These are phyloP conservation scores for Lomographa bimaculata DNA, from an alignment of 2,888 invertebrate species.

Conservation along the genomic window DNA sequence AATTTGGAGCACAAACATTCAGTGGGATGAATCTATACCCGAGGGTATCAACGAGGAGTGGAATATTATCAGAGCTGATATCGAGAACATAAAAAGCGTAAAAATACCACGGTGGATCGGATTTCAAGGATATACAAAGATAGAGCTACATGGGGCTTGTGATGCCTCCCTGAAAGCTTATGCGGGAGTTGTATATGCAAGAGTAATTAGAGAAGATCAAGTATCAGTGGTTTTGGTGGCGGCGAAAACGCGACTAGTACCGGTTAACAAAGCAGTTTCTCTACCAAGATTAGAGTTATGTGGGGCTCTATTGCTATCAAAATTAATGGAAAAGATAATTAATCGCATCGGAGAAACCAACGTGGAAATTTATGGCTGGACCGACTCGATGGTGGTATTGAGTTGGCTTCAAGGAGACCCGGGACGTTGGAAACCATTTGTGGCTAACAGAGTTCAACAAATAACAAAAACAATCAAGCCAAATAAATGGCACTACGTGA, in stretches of 20 bases:
- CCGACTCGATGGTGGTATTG: conserved; percentile 27
- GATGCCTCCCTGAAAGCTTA: too few species aligned
- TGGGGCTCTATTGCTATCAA: conserved; percentile 11
- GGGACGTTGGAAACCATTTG: conserved; percentile 29
- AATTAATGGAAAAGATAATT: conserved; percentile 1
- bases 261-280: conserved; percentile 8
- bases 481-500: conserved; percentile 12
- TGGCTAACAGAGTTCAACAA: conserved; percentile 26
- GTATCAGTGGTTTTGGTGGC: too few species aligned
- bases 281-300: conserved; percentile 17
- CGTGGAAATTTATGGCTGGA: conserved; percentile 21
- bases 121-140: too few species aligned
- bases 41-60: too few species aligned
- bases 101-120: too few species aligned
- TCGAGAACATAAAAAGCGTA: too few species aligned
- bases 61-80: too few species aligned
- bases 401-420: conserved; percentile 29
- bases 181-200: too few species aligned
- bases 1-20: too few species aligned
- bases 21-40: too few species aligned
- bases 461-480: conserved; percentile 15
- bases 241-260: conserved; percentile 13
- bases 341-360: conserved; percentile 2
- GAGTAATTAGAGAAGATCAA: too few species aligned
- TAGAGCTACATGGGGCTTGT: too few species aligned